These are phyloP conservation scores for Andricus quercusramuli DNA, from an alignment of 2,888 invertebrate genomes.

Conservation along the genomic window DNA sequence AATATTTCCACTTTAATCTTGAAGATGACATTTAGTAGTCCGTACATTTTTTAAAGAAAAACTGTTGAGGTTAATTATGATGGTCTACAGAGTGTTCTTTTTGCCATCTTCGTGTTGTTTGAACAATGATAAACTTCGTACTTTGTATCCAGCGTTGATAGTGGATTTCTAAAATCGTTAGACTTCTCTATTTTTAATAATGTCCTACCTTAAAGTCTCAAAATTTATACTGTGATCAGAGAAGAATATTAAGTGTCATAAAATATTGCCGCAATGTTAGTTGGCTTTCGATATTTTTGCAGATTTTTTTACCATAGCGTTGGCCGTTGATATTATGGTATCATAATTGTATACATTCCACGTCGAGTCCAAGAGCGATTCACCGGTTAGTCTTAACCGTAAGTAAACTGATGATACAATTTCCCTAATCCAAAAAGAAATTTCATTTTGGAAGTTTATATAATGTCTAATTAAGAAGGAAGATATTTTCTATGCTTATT, in stretches of 20 bases:
- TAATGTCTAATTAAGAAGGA: background rate
- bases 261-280: constrained; percentile 2
- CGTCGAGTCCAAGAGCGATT: background rate
- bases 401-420: constrained; percentile 2
- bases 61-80: background rate
- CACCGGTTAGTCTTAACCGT: background rate
- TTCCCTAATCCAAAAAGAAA: background rate
- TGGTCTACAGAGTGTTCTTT: constrained; percentile 15
- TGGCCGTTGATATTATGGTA: constrained; percentile 17
- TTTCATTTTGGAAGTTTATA: background rate
- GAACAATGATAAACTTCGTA: constrained; percentile 2
- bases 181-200: background rate
- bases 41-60: constrained; percentile 9
- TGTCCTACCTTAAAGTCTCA: background rate
- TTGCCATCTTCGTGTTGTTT: constrained; percentile 18
- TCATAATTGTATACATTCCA: constrained; percentile 30
- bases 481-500: too few species aligned
- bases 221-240: background rate
- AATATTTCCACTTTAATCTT: background rate
- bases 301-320: constrained; percentile 24
- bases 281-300: constrained; percentile 40
- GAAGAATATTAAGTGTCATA: background rate
- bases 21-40: background rate
- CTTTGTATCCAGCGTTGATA: constrained; percentile 20
- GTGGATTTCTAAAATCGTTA: constrained; percentile 11